Percentiles rank a stretch among this genome's conserved stretches.
phyloP scores from a whole-genome alignment of 2,888 invertebrate species.

The Drosophila pegasa region DNA sequence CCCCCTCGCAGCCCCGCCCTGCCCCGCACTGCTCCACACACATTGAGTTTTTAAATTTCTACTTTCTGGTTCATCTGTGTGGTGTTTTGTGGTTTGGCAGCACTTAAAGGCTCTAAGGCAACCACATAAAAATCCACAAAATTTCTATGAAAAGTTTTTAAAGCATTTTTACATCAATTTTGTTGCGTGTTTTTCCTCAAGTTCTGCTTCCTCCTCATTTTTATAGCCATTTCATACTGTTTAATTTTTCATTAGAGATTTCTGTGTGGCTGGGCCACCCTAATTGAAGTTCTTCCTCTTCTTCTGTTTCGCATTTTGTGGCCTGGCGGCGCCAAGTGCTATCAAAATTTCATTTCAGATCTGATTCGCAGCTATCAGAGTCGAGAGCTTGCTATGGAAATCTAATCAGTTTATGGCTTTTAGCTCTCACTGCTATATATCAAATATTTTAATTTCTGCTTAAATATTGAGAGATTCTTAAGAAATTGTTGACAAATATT shows the following conservation, averaged over 20 bases:
- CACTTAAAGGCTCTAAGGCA: slow-evolving; percentile 65
- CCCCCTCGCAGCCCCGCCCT: not conserved
- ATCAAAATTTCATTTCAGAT: slow-evolving; percentile 60
- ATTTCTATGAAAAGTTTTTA: slow-evolving; percentile 29
- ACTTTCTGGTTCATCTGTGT: slow-evolving; percentile 77
- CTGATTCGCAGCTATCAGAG: slow-evolving; percentile 62
- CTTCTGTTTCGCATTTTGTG: slow-evolving; percentile 8
- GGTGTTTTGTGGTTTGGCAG: slow-evolving; percentile 72
- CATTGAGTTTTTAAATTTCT: slow-evolving; percentile 73
- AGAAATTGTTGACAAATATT: not conserved
- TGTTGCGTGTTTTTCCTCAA: slow-evolving; percentile 1
- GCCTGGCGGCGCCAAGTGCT: slow-evolving; percentile 60
- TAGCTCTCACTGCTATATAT: not conserved
- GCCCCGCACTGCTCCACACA: not conserved
- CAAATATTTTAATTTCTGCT: not conserved
- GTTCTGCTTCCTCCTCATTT: slow-evolving; percentile 18
- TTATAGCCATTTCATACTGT: slow-evolving; percentile 48
- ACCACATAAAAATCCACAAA: slow-evolving; percentile 49
- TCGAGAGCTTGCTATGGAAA: slow-evolving; percentile 25
- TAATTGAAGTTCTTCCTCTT: slow-evolving; percentile 19
- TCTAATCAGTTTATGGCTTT: slow-evolving; percentile 10
- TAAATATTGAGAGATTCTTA: not conserved
- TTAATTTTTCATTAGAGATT: slow-evolving; percentile 78
- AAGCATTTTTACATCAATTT: slow-evolving; percentile 35
- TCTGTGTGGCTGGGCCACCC: slow-evolving; percentile 31